Percentiles rank a stretch among this genome's conserved stretches.
These are phyloP conservation scores for Cherax destructor DNA, from an alignment of 1,140 invertebrate genomes.

Conservation along the genomic window DNA sequence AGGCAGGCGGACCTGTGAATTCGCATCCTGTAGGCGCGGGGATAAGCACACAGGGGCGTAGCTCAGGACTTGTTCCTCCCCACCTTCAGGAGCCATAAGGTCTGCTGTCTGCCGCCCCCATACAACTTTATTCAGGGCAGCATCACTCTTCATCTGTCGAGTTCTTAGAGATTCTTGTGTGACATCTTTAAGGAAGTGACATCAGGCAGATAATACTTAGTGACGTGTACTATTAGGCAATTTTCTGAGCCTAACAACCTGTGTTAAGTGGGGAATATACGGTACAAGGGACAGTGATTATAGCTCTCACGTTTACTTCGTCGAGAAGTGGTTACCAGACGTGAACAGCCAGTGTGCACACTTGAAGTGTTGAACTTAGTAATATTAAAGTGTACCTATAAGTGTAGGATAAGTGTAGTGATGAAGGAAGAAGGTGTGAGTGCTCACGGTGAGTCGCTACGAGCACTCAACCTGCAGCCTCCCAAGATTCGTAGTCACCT, in stretches of 20 bases:
- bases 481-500: slow-evolving; percentile 62
- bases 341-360: neutral
- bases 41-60: slow-evolving; percentile 44
- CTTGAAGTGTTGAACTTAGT: slow-evolving; percentile 2
- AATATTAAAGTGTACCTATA: neutral
- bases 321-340: slow-evolving; percentile 7
- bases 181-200: too few species aligned
- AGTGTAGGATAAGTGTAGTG: slow-evolving; percentile 4
- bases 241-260: neutral
- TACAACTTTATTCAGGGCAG: neutral
- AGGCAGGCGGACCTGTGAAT: slow-evolving; percentile 58
- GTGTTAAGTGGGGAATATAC: neutral
- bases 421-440: slow-evolving; percentile 37
- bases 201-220: neutral
- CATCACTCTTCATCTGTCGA: neutral
- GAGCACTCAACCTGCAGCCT: slow-evolving; percentile 56
- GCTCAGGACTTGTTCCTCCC: slow-evolving; percentile 39
- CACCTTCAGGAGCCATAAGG: neutral
- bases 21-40: slow-evolving; percentile 51
- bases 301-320: slow-evolving; percentile 54
- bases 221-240: neutral
- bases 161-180: too few species aligned
- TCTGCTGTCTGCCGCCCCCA: neutral
- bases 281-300: neutral
- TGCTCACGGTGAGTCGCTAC: slow-evolving; percentile 38